A percentile compares a stretch with the other conserved stretches of the same genome.
Conservation (phyloP, 2,797 vertebrate species). For the Alfaro cultratus region DNA sequence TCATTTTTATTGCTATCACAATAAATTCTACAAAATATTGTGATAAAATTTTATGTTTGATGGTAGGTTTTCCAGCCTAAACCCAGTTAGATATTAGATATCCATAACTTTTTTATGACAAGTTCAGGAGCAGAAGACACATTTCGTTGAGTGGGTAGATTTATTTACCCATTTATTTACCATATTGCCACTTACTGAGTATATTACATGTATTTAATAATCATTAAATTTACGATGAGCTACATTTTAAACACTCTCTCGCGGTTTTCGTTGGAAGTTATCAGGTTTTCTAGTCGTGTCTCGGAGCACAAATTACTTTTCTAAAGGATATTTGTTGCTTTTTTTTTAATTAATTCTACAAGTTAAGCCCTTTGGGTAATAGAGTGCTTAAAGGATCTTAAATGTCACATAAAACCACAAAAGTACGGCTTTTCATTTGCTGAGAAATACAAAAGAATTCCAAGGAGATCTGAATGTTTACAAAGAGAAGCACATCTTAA, state of each 20-base stretch:
- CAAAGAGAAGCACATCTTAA: conserved; percentile 18
- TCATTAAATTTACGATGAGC: neutral
- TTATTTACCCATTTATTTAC: neutral
- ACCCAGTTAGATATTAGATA: too few relatives aligned
- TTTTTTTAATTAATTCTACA: neutral
- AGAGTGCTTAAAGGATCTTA: conserved; percentile 26
- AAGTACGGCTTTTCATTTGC: conserved; percentile 53
- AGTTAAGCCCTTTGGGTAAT: conserved; percentile 29
- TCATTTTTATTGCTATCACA: neutral
- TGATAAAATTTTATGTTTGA: neutral
- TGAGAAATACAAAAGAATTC: conserved; percentile 30
- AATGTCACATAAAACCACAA: conserved; percentile 38
- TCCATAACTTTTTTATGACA: neutral
- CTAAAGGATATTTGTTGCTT: neutral
- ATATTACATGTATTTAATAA: neutral
- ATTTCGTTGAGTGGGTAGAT: neutral
- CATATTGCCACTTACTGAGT: neutral
- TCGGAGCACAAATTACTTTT: neutral
- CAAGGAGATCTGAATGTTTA: conserved; percentile 35
- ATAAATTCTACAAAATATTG: neutral
- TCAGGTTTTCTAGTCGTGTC: neutral
- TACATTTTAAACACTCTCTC: neutral
- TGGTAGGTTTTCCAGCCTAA: neutral
- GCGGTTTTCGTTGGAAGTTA: neutral
- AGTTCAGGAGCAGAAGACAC: neutral